Percentiles rank a stretch among this genome's conserved stretches.
Conservation (phyloP, 2,888 invertebrate species). For the Drepanosiphum platanoidis region DNA sequence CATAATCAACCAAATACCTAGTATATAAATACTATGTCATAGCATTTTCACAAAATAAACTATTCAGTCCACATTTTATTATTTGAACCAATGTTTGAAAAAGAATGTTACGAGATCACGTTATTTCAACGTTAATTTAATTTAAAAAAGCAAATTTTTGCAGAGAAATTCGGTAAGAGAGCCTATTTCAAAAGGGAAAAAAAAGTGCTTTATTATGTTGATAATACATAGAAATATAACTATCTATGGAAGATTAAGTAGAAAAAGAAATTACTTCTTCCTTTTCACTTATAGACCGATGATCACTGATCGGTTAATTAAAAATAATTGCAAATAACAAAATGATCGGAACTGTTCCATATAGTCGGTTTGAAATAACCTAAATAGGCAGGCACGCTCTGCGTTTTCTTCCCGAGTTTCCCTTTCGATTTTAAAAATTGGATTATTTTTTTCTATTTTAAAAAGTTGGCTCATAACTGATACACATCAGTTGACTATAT, state of each 20-base stretch:
- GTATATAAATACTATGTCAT: neutral
- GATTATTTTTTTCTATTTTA: neutral
- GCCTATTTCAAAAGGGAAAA: neutral
- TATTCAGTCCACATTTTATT: neutral
- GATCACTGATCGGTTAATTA: constrained; percentile 8
- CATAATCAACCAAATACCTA: no score
- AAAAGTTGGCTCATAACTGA: neutral
- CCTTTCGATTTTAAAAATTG: neutral
- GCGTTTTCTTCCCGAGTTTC: no score
- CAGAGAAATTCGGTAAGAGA: constrained; percentile 22
- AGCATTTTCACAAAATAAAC: neutral
- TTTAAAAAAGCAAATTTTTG: constrained; percentile 7
- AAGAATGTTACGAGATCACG: constrained; percentile 10
- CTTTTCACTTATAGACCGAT: constrained; percentile 11
- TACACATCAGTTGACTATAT: neutral
- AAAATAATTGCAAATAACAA: constrained; percentile 37
- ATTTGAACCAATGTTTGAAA: neutral
- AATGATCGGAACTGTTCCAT: neutral
- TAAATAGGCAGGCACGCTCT: no score
- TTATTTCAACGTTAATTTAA: neutral
- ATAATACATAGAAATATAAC: constrained; percentile 10
- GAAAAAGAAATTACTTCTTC: neutral
- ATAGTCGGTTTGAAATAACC: neutral
- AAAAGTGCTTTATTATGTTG: neutral
- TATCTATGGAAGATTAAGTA: constrained; percentile 1